These are phyloP conservation scores for Druon quercuslanigerum DNA, from an alignment of 1,140 invertebrate genomes.

Conservation along the genomic window DNA sequence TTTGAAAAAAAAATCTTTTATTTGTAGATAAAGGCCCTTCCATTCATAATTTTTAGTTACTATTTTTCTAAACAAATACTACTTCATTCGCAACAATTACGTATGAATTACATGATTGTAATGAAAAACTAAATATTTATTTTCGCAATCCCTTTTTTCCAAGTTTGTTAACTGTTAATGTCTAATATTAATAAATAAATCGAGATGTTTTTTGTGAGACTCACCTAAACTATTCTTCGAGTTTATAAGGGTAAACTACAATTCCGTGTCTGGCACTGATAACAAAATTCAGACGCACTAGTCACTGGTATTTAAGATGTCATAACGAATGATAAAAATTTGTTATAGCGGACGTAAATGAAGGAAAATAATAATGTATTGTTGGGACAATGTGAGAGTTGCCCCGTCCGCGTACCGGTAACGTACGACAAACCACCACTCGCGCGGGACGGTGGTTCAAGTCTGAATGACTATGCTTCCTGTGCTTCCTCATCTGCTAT, in stretches of 20 bases:
- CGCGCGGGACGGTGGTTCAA: conserved; percentile 56
- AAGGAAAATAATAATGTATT: conserved; percentile 28
- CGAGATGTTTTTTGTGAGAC: too few relatives aligned
- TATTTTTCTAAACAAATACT: too few relatives aligned
- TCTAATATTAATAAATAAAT: too few relatives aligned
- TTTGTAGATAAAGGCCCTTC: too few relatives aligned
- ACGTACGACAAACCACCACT: conserved; percentile 51
- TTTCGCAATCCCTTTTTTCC: too few relatives aligned
- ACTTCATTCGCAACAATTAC: too few relatives aligned
- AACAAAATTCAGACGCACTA: conserved; percentile 30
- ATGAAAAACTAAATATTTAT: too few relatives aligned
- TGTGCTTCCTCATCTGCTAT: conserved; percentile 40
- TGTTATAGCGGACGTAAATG: neutral
- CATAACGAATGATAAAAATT: neutral
- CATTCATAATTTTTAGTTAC: too few relatives aligned
- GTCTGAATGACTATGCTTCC: conserved; percentile 58
- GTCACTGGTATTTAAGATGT: conserved; percentile 16
- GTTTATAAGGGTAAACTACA: neutral
- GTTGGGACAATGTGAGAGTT: conserved; percentile 23
- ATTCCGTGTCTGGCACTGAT: neutral
- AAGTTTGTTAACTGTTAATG: too few relatives aligned
- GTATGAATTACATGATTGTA: too few relatives aligned
- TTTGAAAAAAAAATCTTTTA: too few relatives aligned
- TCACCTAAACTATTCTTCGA: neutral
- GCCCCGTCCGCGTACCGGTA: conserved; percentile 48